These are phyloP conservation scores for Eubucco bourcierii DNA, from an alignment of 2,113 vertebrate genomes.

Conservation along the genomic window DNA sequence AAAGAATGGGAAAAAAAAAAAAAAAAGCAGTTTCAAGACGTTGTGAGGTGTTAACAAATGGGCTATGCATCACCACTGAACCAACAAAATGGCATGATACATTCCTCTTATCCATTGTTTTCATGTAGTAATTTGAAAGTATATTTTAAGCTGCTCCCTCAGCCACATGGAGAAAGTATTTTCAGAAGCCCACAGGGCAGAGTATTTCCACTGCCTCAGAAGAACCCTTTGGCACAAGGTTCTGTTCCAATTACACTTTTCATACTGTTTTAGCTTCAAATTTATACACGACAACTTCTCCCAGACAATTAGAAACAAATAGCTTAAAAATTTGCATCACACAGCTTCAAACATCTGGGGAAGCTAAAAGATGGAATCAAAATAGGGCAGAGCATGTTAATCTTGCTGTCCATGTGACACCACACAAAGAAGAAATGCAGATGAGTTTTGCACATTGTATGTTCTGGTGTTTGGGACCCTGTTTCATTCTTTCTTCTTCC, in stretches of 20 bases:
- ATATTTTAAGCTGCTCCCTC: neutral
- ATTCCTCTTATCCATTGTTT: neutral
- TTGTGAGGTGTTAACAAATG: neutral
- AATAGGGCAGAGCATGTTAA: slow-evolving; percentile 15
- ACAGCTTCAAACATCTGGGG: slow-evolving; percentile 48
- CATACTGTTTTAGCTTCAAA: neutral
- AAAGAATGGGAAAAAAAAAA: neutral
- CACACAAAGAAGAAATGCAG: slow-evolving; percentile 20
- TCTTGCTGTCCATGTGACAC: slow-evolving; percentile 6
- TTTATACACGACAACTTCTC: neutral
- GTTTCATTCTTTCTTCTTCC: neutral
- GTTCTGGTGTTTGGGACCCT: neutral
- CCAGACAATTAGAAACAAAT: slow-evolving; percentile 21
- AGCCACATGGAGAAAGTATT: neutral
- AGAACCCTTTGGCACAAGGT: neutral
- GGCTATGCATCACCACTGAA: neutral
- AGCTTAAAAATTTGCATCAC: slow-evolving; percentile 44
- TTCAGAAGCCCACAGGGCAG: neutral
- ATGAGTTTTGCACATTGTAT: neutral
- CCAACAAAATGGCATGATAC: neutral
- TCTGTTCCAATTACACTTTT: neutral
- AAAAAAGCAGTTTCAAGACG: neutral
- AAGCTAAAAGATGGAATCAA: neutral
- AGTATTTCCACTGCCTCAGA: neutral
- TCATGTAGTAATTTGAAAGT: neutral